Evolutionary conservation across 2,888 invertebrate genomes (phyloP), one percentile per base, ranked within the genome.

Genomic region (Hemithea aestivaria): DNA sequence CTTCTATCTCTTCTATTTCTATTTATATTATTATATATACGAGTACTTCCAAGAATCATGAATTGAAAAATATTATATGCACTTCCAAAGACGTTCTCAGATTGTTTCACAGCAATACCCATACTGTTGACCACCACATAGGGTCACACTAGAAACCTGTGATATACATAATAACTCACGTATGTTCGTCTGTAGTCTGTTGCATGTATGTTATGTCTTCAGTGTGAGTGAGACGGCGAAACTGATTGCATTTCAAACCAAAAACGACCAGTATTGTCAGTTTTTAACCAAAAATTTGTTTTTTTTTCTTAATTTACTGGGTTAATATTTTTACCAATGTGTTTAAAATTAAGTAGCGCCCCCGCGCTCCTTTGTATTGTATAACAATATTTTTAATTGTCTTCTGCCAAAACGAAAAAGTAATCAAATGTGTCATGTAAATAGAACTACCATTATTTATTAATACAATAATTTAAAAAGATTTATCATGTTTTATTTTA

Each of bases 391-490:
- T 82, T 75, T 41, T 85, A 74, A 82, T 81, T 84, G 83, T 84
- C 75, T 84, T 87, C 81, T 87, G 87, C 87, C 87, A 87, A 87
- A 87, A 85, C 84, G 84, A 87, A 78, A 83, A 80, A 85, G 70
- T 76, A 79, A 79, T 78, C 78, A 69, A 79, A 81, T 83, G 87
- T 87, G 87, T 87, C 87, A 85, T 87, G 87, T 87, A 87, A 85
- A 87, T 87, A 87, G 77, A 87, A 82, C 87, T 87, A 87, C 87
- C 87, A 87, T 85, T 87, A 87, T 87, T 87, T 87, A 87, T 87
- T 87, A 87, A 87, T 87, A 87, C 84, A 85, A 85, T 84, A 85
- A 84, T 87, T 82, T 82, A 75, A 83, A 84, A 66, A 65, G 66
- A 50, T 34, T n/a, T 56, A 36, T 20, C 23, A 51, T 67, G 66